phyloP scores from a whole-genome alignment of 2,888 invertebrate species.

The Kuschelorhynchus macadamiae region DNA sequence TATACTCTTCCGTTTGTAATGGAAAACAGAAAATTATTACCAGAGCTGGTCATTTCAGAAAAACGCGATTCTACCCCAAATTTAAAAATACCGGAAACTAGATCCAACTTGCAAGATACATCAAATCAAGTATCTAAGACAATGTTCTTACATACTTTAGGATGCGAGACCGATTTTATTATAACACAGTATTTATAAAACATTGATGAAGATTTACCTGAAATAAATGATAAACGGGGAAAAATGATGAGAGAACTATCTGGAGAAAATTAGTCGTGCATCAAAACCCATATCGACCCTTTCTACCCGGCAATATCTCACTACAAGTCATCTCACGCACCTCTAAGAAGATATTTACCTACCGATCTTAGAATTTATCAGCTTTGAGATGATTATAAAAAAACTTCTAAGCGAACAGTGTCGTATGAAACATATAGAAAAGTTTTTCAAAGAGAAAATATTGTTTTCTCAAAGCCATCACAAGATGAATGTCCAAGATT shows the following conservation, averaged over 20 bases:
- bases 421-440: conserved; percentile 37
- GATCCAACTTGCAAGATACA: too few species aligned
- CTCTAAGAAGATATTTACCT: conserved; percentile 17
- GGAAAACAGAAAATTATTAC: conserved; percentile 5
- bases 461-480: conserved; percentile 32
- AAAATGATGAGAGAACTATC: conserved; percentile 29
- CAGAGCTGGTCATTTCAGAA: too few species aligned
- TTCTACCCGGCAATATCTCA: conserved; percentile 40
- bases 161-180: conserved; percentile 15
- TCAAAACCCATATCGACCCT: conserved; percentile 29
- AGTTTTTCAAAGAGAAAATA: conserved; percentile 40
- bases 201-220: conserved; percentile 14
- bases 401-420: conserved; percentile 4
- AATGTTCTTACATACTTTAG: conserved; percentile 27
- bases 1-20: conserved; percentile 20
- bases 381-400: conserved; percentile 32
- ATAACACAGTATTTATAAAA: conserved; percentile 23
- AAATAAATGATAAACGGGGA: conserved; percentile 20
- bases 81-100: conserved; percentile 9
- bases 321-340: conserved; percentile 33
- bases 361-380: conserved; percentile 33
- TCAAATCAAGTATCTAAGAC: conserved; percentile 20
- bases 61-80: not conserved
- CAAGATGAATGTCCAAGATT: conserved; percentile 38
- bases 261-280: conserved; percentile 25